Evolutionary conservation across 37 sponge, comb jelly and placozoan genomes (phyloP), one percentile per base, ranked within the genome.

Genomic region (Bolinopsis microptera): DNA sequence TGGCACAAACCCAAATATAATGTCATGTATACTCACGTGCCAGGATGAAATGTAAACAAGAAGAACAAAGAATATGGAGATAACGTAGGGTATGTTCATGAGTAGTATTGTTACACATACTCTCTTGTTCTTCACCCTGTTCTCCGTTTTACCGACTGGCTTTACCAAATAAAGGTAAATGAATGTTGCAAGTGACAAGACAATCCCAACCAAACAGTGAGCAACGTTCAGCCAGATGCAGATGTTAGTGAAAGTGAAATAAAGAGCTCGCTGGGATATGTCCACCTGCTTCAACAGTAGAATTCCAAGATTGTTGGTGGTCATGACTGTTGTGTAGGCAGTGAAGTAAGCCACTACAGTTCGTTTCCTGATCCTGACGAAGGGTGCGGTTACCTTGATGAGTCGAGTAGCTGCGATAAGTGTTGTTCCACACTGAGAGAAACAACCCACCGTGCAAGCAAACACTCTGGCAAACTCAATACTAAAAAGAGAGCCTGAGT

Each of bases 1-100:
- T n/a, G 75, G 75, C 26, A 72, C 75, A 28, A 72, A 72, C n/a
- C 75, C 75, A 72, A 72, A 72, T 30, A 72, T 72, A 72, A 72
- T 72, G 75, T 72, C 75, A 72, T 72, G 75, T 23, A 72, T 28
- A n/a, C 75, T 72, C 13, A 72, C 75, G 22, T 72, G 75, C 75
- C 75, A 72, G 26, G 75, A n/a, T 5, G 75, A 72, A 21, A 72
- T 72, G 26, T 72, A 72, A 3, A 72, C 75, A 72, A 72, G 26
- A 21, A 72, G 13, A n/a, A 72, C 75, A 72, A 72, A 72, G 75
- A 72, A 72, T 3, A 72, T 72, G 75, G 75, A 72, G 75, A n/a
- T 72, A n/a, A 72, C 18, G 18, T 72, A 72, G 26, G 75, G 75
- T 23, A 21, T 72, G 31, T 72, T 72, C 75, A 72, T 72, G 26